Base-by-base conservation (phyloP, 2,797 vertebrate genomes). In the Sebastes itinus region DNA sequence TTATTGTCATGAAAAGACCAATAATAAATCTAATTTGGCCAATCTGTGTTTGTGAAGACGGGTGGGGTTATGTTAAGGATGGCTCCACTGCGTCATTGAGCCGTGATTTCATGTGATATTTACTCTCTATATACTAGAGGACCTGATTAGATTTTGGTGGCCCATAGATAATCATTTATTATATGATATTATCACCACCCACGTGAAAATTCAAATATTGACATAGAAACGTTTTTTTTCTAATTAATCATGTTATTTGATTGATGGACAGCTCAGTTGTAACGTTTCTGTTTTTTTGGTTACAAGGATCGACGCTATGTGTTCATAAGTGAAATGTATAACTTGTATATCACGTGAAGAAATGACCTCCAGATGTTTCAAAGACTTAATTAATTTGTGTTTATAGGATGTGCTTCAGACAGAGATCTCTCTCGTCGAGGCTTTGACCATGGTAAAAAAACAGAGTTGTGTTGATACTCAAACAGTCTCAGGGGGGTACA, bases 371-470 rank as follows among this genome's bases (percentile, higher is more conserved):
- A 60, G 5, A 23, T 80, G 54, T 42, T 77, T 87, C 22, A 69
- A 67, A 84, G 27, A 71, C 23, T 16, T 58, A 38, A 46, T 25
- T 18, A 27, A 25, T 80, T 69, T 89, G 35, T 89, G 78, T 88
- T 82, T 85, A 2, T 90, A 94, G 93, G 94, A 93, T 67, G 77
- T 88, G 80, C 85, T 92, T 87, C 88, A 93, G 82, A 87, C 79
- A 72, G 84, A 94, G 87, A 83, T 94, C 76, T 93, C 92, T 89
- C 88, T 94, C 63, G 23, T 84, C 27, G 88, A 94, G 83, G 92
- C 93, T 89, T 87, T 95, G 88, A 90, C 28, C 76, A 94, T 92
- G 93, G 93, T 94, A 42, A 42, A 94, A 94, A 85, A 66, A 10
- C 23, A 52, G 62, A 63, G 18, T 10, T 56, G 32, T 42, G 25